Base-by-base conservation (phyloP, 1,140 invertebrate genomes). In the Drosophila saltans region DNA sequence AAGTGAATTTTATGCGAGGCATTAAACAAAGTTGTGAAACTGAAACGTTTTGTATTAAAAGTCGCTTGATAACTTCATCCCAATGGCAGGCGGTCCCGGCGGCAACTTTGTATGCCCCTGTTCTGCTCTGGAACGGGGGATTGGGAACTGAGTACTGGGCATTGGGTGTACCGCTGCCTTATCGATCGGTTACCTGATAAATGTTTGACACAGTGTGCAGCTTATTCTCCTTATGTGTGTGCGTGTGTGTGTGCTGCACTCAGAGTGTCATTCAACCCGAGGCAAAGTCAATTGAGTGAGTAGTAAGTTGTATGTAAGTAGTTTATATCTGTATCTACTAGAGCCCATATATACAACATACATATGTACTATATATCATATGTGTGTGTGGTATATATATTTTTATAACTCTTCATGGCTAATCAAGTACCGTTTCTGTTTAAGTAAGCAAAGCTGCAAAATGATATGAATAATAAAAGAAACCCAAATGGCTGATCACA, bases 181-280 rank as follows among this genome's bases (percentile, higher is more conserved):
- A 88, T 88, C 83, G 83, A 74, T 88, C 83, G 83, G 71, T 88
- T 56, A 59, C 71, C 83, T 88, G 83, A 88, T 88, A 88, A 83
- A 83, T 89, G 83, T 82, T 80, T 83, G 79, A 82, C 79, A 78
- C 80, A 75, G 78, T 78, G 75, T 78, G 80, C 65, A 72, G 67
- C 75, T 75, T 78, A 75, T 52, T 26, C 16, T 45, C 16, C 21
- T 0, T 43, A 1, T 36, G n/a, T 43, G 21, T 56, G 36, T 33
- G 48, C 60, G 24, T 66, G 60, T 24, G 58, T 57, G 48, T 62
- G 48, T 43, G 65, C 60, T 55, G 48, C 58, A 69, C 70, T 72
- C 41, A 62, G 66, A 39, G 52, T 70, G 74, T 76, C 74, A 76
- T 76, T 76, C 74, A 76, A 76, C 74, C 60, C 72, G 40, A 66